phyloP scores from a whole-genome alignment of 2,888 invertebrate species.

The Clivina fossor region DNA sequence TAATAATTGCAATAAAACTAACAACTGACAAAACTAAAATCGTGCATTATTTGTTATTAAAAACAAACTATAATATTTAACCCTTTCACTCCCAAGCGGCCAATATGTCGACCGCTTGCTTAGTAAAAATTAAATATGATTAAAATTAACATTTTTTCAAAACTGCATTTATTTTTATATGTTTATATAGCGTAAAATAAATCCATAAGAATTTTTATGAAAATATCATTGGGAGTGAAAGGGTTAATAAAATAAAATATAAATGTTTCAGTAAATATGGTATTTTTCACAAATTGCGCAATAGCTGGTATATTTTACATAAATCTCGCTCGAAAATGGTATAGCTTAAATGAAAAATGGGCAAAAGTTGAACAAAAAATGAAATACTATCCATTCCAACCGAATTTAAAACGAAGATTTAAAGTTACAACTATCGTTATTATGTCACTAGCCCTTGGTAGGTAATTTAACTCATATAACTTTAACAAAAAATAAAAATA shows the following conservation, averaged over 20 bases:
- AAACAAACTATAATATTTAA: too few relatives aligned
- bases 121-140: too few relatives aligned
- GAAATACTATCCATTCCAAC: background rate
- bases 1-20: too few relatives aligned
- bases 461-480: background rate
- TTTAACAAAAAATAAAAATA: background rate
- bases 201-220: background rate
- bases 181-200: too few relatives aligned
- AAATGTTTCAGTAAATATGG: background rate
- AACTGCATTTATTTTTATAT: too few relatives aligned
- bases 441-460: background rate
- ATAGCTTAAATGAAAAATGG: conserved; percentile 1
- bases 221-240: background rate
- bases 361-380: background rate
- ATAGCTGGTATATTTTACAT: background rate
- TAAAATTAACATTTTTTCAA: too few relatives aligned
- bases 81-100: too few relatives aligned
- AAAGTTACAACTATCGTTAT: conserved; percentile 4
- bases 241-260: background rate
- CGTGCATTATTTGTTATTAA: too few relatives aligned
- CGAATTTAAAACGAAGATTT: background rate
- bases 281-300: background rate
- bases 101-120: too few relatives aligned
- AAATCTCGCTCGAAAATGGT: background rate
- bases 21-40: too few relatives aligned